Conservation (phyloP, 2,113 vertebrate genomes). For the Notarius quadriscutis region DNA sequence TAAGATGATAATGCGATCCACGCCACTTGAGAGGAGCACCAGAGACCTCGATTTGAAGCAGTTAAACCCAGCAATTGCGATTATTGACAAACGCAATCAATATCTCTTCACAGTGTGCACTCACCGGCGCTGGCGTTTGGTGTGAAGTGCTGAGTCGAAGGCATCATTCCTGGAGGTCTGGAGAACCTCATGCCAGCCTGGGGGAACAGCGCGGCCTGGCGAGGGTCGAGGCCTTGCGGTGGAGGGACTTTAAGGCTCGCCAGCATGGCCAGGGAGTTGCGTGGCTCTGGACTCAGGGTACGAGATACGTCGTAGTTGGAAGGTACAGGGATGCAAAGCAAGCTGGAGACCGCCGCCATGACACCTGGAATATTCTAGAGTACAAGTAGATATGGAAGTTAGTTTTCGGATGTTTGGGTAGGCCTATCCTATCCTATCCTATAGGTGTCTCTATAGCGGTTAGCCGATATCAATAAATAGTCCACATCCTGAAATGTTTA, state of each 20-base stretch:
- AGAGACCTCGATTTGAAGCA: background rate
- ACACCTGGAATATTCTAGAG: slow-evolving; percentile 84
- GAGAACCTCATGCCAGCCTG: slow-evolving; percentile 67
- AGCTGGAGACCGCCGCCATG: slow-evolving; percentile 85
- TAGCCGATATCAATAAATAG: background rate
- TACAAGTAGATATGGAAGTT: slow-evolving; percentile 51
- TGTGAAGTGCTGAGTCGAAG: slow-evolving; percentile 65
- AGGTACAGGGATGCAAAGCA: slow-evolving; percentile 84
- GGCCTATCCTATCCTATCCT: too few relatives aligned
- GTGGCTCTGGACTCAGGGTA: slow-evolving; percentile 69
- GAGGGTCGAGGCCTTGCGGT: slow-evolving; percentile 67
- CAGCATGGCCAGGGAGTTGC: slow-evolving; percentile 71
- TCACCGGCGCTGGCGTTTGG: slow-evolving; percentile 73
- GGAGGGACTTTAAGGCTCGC: slow-evolving; percentile 70
- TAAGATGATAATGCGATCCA: background rate
- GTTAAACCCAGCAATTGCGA: slow-evolving; percentile 18
- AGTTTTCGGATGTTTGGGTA: slow-evolving; percentile 51
- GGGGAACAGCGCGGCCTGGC: slow-evolving; percentile 59
- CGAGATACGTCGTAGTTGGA: slow-evolving; percentile 85
- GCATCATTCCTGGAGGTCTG: slow-evolving; percentile 60
- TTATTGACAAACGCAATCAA: slow-evolving; percentile 15
- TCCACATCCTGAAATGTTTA: background rate
- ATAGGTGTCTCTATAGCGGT: background rate
- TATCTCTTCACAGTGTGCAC: slow-evolving; percentile 41
- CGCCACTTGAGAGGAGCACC: background rate